Evolutionary conservation across 2,797 vertebrate genomes (phyloP).

Genomic region (Microchirus variegatus): DNA sequence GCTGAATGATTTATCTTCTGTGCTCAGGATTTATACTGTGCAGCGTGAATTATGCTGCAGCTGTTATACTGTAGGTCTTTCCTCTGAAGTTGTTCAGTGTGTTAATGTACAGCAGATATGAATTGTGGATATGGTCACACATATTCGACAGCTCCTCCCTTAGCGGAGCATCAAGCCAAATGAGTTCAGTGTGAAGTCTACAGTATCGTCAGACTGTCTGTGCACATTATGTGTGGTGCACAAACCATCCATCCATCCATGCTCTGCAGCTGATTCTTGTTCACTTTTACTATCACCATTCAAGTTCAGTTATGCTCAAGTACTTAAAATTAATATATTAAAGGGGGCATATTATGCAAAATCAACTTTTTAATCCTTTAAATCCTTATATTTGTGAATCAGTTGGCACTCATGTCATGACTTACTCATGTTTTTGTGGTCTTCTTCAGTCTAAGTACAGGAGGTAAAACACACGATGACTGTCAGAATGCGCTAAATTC

Average conservation of each 20-base stretch:
- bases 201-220: no score
- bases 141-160: background rate
- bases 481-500: no score
- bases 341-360: no score
- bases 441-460: no score
- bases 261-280: background rate
- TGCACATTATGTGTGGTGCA: no score
- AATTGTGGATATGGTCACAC: background rate
- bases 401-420: no score
- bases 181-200: no score
- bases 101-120: constrained; percentile 13
- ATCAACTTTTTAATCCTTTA: no score
- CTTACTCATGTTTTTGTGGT: no score
- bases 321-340: background rate
- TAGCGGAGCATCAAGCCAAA: background rate
- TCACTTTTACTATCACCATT: background rate
- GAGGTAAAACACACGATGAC: no score
- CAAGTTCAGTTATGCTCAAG: no score
- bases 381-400: no score
- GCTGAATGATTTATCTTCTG: constrained; percentile 12
- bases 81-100: constrained; percentile 4
- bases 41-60: constrained; percentile 13
- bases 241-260: background rate
- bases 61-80: constrained; percentile 1
- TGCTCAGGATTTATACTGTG: background rate